These are phyloP conservation scores for Thera obeliscata DNA, from an alignment of 2,888 invertebrate species.

Conservation along the genomic window DNA sequence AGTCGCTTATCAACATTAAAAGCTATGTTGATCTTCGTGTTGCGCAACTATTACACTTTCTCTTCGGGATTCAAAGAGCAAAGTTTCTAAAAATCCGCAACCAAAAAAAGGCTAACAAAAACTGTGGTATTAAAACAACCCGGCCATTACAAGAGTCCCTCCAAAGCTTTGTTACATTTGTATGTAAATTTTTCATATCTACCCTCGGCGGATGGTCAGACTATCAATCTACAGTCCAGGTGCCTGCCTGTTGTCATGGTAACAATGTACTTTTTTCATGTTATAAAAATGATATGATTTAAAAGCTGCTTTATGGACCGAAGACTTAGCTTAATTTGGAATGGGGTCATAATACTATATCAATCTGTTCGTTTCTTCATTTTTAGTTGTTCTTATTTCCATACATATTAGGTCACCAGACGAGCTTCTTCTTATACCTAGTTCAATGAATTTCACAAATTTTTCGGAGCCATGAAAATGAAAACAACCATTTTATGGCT, in stretches of 20 bases:
- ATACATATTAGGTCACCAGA: too few relatives aligned
- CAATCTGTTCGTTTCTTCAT: slow-evolving; percentile 1
- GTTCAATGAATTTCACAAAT: not conserved
- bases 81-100: slow-evolving; percentile 33
- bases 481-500: slow-evolving; percentile 12
- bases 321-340: slow-evolving; percentile 31
- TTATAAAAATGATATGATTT: slow-evolving; percentile 39
- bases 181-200: slow-evolving; percentile 73
- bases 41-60: slow-evolving; percentile 23
- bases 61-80: slow-evolving; percentile 15
- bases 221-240: slow-evolving; percentile 67
- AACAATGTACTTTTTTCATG: slow-evolving; percentile 54
- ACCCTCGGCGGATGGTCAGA: slow-evolving; percentile 53
- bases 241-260: slow-evolving; percentile 63
- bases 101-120: slow-evolving; percentile 33
- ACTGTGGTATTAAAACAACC: slow-evolving; percentile 45
- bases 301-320: slow-evolving; percentile 29
- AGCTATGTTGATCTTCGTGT: slow-evolving; percentile 15
- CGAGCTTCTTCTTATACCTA: too few relatives aligned
- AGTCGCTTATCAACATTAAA: slow-evolving; percentile 12
- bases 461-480: slow-evolving; percentile 16
- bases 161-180: slow-evolving; percentile 61
- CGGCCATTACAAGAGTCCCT: slow-evolving; percentile 55
- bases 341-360: slow-evolving; percentile 23
- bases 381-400: too few relatives aligned